Evolutionary conservation across 2,113 vertebrate genomes (phyloP).

Genomic region (Cryptoleucopteryx plumbea): DNA sequence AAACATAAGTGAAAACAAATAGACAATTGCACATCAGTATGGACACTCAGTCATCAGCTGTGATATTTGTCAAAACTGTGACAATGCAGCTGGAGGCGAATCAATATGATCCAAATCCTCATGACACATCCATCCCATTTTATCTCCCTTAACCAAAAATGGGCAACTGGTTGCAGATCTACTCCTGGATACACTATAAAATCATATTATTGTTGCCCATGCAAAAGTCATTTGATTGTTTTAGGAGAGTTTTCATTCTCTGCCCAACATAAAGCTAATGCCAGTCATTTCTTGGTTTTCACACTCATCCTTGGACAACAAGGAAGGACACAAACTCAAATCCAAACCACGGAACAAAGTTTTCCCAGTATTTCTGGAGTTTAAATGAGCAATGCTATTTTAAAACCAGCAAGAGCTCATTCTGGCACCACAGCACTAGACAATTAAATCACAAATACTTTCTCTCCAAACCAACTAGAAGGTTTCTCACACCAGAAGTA

Average conservation of each 20-base stretch:
- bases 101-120: not conserved
- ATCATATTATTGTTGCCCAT: not conserved
- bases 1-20: not conserved
- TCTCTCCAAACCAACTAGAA: not conserved
- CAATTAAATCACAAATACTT: not conserved
- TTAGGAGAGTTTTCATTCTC: not conserved
- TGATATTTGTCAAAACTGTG: not conserved
- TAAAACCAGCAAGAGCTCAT: not conserved
- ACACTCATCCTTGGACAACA: not conserved
- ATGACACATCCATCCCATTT: rapidly evolving
- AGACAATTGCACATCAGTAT: not conserved
- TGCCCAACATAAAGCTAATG: not conserved
- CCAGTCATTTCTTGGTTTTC: not conserved
- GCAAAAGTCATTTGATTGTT: not conserved
- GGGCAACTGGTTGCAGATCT: not conserved
- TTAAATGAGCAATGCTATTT: not conserved
- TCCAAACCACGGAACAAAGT: not conserved
- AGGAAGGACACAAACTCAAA: not conserved
- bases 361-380: not conserved
- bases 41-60: not conserved
- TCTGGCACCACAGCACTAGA: not conserved
- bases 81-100: not conserved
- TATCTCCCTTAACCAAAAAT: not conserved
- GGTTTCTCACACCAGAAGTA: not conserved
- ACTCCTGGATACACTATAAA: not conserved